A percentile compares a stretch with the other conserved stretches of the same genome.
These are phyloP conservation scores for Paraescarpia echinospica DNA, from an alignment of 1,140 invertebrate genomes.

Conservation along the genomic window DNA sequence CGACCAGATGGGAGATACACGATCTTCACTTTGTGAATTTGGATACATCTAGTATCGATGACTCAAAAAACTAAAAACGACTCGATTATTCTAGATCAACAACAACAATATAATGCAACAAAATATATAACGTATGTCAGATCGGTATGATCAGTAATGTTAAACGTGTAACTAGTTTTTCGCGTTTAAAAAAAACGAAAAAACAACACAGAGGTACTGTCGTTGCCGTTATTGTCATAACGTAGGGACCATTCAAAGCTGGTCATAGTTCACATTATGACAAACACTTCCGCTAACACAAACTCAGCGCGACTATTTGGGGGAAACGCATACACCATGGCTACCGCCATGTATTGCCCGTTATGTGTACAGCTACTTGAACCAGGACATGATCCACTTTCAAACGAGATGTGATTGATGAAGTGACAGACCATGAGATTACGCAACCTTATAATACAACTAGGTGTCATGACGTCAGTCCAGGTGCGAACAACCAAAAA, in stretches of 20 bases:
- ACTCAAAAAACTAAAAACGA: too few relatives aligned
- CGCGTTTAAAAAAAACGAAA: neutral
- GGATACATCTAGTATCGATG: too few relatives aligned
- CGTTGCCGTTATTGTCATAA: neutral
- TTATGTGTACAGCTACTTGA: neutral
- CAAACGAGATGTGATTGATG: neutral
- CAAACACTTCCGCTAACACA: neutral
- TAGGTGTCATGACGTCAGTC: neutral
- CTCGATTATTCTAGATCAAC: too few relatives aligned
- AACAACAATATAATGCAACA: too few relatives aligned
- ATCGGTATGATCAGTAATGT: too few relatives aligned
- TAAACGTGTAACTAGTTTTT: too few relatives aligned
- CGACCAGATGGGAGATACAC: too few relatives aligned
- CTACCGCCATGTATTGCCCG: neutral
- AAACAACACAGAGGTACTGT: neutral
- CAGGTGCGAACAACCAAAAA: neutral
- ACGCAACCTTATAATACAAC: neutral
- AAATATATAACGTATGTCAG: too few relatives aligned
- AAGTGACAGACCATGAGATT: neutral
- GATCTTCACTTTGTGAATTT: too few relatives aligned
- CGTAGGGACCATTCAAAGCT: neutral
- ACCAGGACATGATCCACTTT: neutral
- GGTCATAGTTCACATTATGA: neutral
- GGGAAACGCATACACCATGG: neutral
- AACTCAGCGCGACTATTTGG: neutral